Conservation (phyloP, 1,140 invertebrate genomes). For the Holcopasites calliopsidis region DNA sequence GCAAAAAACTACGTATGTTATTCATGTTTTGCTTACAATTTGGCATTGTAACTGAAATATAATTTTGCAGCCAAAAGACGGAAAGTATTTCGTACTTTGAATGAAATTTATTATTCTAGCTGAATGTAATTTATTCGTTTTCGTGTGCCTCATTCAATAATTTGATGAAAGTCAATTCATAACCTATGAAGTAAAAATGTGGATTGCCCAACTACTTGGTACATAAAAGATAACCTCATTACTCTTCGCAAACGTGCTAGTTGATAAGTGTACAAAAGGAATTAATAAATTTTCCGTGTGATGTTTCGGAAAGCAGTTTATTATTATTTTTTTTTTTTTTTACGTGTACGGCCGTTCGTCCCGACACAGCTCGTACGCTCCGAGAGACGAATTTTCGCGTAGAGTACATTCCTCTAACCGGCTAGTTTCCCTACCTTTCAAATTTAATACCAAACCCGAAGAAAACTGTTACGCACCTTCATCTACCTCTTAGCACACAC, state of each 20-base stretch:
- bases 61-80: not conserved
- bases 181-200: conserved; percentile 56
- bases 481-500: conserved; percentile 79
- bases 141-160: not conserved
- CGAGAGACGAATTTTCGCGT: conserved; percentile 39
- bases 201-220: not conserved
- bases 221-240: not conserved
- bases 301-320: not conserved
- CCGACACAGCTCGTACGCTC: conserved; percentile 44
- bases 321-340: too few species aligned
- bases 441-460: conserved; percentile 23
- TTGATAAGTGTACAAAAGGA: not conserved
- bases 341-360: conserved; percentile 34
- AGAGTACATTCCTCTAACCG: conserved; percentile 24
- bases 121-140: not conserved
- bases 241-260: not conserved
- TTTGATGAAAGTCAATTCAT: conserved; percentile 37
- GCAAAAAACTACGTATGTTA: not conserved
- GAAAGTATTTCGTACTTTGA: not conserved
- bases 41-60: not conserved
- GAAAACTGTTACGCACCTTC: conserved; percentile 75
- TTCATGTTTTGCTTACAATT: not conserved
- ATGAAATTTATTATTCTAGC: not conserved
- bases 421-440: conserved; percentile 26
- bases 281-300: not conserved